A percentile compares a stretch with the other conserved stretches of the same genome.
Conservation (phyloP, 2,113 vertebrate genomes). For the Lanius ludovicianus region DNA sequence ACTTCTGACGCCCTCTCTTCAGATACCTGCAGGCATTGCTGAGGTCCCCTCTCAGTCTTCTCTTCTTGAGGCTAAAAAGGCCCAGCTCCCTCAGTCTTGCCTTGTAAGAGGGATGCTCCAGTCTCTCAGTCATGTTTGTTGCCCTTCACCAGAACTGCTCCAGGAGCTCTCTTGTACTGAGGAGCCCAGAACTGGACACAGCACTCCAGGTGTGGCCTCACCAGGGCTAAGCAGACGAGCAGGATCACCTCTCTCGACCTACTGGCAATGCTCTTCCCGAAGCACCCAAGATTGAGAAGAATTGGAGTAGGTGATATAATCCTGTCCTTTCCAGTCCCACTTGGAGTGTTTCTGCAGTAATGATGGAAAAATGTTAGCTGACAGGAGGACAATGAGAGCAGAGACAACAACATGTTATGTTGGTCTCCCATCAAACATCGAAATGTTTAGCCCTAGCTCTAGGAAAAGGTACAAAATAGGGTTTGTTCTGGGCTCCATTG, state of each 20-base stretch:
- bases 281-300: background rate
- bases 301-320: background rate
- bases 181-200: background rate
- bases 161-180: background rate
- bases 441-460: background rate
- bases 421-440: background rate
- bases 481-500: background rate
- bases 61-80: background rate
- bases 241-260: background rate
- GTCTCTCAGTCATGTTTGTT: background rate
- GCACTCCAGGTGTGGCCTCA: background rate
- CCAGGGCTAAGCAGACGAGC: background rate
- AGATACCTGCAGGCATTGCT: background rate
- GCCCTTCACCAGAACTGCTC: background rate
- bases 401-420: background rate
- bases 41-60: background rate
- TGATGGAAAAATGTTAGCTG: background rate
- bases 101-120: background rate
- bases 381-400: background rate
- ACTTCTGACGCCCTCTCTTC: background rate
- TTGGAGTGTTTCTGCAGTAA: background rate
- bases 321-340: background rate
- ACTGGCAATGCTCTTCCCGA: background rate
- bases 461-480: background rate
- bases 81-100: background rate